These are phyloP conservation scores for Akabosia matsudoensis DNA, from an alignment of 1,140 invertebrate genomes.

Conservation along the genomic window DNA sequence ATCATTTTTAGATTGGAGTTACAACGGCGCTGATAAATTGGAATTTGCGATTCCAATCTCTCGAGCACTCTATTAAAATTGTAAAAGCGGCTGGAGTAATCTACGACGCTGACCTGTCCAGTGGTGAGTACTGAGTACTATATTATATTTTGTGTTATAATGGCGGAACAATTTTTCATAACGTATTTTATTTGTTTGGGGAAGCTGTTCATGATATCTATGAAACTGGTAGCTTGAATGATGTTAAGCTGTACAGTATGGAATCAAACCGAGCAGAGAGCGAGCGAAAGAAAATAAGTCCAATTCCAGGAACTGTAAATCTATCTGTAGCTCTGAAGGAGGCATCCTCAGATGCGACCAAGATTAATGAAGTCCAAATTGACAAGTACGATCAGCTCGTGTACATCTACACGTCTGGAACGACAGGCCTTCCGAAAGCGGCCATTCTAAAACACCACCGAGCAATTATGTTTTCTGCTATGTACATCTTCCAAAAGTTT, in stretches of 20 bases:
- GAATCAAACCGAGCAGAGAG: constrained; percentile 2
- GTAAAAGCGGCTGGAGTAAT: constrained; percentile 41
- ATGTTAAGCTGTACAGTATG: not conserved
- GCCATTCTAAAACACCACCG: constrained; percentile 72
- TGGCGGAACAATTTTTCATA: too few relatives aligned
- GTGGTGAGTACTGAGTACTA: constrained; percentile 5
- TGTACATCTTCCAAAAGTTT: constrained; percentile 59
- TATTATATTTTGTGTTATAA: too few relatives aligned
- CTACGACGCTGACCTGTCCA: constrained; percentile 14
- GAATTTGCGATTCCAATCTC: constrained; percentile 61
- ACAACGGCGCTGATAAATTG: constrained; percentile 69
- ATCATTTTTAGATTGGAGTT: constrained; percentile 58
- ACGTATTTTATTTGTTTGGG: not conserved
- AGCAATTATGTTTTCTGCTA: not conserved
- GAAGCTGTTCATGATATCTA: not conserved
- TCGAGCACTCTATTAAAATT: constrained; percentile 61
- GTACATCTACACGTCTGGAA: constrained; percentile 54
- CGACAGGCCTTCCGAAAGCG: constrained; percentile 87
- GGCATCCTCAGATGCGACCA: not conserved
- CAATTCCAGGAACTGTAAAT: not conserved
- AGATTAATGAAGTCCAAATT: not conserved
- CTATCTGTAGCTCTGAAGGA: not conserved
- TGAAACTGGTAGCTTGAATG: not conserved
- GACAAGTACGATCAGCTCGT: constrained; percentile 1
- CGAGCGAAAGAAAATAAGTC: not conserved